These are phyloP conservation scores for Periophthalmodon schlosseri DNA, from an alignment of 2,113 vertebrate genomes.

Conservation along the genomic window DNA sequence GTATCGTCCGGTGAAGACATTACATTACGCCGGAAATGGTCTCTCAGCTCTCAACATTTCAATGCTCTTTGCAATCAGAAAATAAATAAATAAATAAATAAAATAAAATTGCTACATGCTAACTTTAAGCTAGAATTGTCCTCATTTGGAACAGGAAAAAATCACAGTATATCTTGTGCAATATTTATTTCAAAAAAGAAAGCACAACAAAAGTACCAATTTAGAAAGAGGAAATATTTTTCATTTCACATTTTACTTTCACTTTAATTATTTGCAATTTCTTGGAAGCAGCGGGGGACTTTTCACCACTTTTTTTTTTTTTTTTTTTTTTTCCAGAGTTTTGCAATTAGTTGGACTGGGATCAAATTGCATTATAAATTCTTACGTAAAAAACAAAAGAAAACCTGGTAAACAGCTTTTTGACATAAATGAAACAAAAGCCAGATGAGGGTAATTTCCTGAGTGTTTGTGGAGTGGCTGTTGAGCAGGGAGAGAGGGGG, in stretches of 20 bases:
- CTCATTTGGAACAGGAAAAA: too few species aligned
- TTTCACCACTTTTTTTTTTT: not conserved
- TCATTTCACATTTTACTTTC: not conserved
- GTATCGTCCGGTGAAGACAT: too few species aligned
- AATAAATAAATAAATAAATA: too few species aligned
- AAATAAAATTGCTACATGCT: too few species aligned
- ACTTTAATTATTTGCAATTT: not conserved
- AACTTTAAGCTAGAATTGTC: too few species aligned
- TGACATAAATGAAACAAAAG: conserved; percentile 52
- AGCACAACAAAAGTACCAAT: not conserved
- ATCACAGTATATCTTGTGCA: too few species aligned
- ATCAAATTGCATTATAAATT: not conserved
- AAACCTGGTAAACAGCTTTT: conserved; percentile 41
- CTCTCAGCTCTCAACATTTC: too few species aligned
- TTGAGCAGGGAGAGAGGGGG: conserved; percentile 13
- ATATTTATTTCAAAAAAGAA: not conserved
- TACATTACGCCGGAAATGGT: too few species aligned
- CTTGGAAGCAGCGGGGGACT: not conserved
- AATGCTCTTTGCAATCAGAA: too few species aligned
- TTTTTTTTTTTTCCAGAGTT: not conserved
- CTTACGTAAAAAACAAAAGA: conserved; percentile 12
- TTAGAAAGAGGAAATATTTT: too few species aligned
- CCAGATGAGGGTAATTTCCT: conserved; percentile 60
- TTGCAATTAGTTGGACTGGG: conserved; percentile 4
- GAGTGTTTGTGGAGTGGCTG: conserved; percentile 12